These are phyloP conservation scores for Bombus waltoni DNA, from an alignment of 1,140 invertebrate species.

Conservation along the genomic window DNA sequence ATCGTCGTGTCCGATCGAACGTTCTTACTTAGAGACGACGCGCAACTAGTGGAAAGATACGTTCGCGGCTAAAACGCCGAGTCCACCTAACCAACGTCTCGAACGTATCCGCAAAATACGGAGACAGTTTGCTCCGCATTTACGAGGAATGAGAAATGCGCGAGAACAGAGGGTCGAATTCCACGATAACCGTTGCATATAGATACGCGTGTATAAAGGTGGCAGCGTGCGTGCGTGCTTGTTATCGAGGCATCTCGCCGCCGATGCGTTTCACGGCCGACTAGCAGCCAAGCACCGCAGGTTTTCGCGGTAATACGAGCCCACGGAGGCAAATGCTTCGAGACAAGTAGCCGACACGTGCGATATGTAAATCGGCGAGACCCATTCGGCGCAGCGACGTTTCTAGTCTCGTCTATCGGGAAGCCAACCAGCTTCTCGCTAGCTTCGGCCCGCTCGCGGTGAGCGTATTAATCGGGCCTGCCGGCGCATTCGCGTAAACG, in stretches of 20 bases:
- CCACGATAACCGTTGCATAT: neutral
- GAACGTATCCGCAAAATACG: no score
- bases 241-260: constrained; percentile 17
- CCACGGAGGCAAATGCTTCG: constrained; percentile 12
- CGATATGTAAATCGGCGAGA: constrained; percentile 48
- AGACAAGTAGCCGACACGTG: constrained; percentile 9
- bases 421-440: neutral
- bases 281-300: neutral
- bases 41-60: neutral
- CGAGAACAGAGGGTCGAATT: neutral
- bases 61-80: neutral
- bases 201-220: neutral
- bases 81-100: neutral
- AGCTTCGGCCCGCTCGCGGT: neutral
- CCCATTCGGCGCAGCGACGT: neutral
- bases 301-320: constrained; percentile 40
- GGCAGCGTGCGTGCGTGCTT: neutral
- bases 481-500: constrained; percentile 28
- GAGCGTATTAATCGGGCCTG: constrained; percentile 36
- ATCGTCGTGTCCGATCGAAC: neutral
- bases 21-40: no score
- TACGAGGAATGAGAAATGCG: neutral
- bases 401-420: neutral
- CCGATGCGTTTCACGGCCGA: constrained; percentile 13
- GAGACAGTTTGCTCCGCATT: neutral